A percentile compares a stretch with the other conserved stretches of the same genome.
Conservation (phyloP, 2,113 vertebrate genomes). For the Pelecanoides urinatrix region DNA sequence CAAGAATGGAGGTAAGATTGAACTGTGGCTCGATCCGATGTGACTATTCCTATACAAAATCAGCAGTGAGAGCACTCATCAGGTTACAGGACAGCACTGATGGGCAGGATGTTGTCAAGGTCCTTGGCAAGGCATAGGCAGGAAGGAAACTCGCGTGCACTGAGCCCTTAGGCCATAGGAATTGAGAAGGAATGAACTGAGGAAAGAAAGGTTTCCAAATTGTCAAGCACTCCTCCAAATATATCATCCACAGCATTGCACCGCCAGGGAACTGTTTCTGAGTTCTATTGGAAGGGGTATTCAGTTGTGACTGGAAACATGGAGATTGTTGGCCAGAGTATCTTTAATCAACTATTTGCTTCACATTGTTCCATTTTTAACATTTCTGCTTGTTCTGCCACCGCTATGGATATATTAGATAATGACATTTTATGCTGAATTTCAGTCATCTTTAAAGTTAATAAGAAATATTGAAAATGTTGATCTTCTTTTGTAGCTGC, state of each 20-base stretch:
- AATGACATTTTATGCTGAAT: not conserved
- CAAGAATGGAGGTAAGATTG: not conserved
- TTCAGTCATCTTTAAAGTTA: slow-evolving; percentile 21
- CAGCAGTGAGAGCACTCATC: not conserved
- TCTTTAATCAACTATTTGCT: slow-evolving; percentile 32
- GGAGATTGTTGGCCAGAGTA: not conserved
- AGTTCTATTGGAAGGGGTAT: not conserved
- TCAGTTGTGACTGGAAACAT: not conserved
- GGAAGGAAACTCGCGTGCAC: not conserved
- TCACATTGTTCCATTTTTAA: slow-evolving; percentile 25
- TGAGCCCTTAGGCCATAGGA: not conserved
- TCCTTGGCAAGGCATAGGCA: not conserved
- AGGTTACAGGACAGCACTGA: not conserved
- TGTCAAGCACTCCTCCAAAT: not conserved
- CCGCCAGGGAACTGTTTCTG: not conserved
- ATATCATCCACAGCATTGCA: not conserved
- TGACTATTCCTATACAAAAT: not conserved
- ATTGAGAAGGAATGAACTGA: not conserved
- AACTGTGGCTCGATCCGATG: not conserved
- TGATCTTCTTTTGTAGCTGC: not conserved
- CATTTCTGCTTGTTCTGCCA: not conserved
- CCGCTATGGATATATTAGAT: not conserved
- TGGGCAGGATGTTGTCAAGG: not conserved
- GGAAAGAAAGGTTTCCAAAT: not conserved
- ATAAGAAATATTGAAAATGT: not conserved